phyloP scores from a whole-genome alignment of 2,113 vertebrate genomes.

The Vulpes vulpes region DNA sequence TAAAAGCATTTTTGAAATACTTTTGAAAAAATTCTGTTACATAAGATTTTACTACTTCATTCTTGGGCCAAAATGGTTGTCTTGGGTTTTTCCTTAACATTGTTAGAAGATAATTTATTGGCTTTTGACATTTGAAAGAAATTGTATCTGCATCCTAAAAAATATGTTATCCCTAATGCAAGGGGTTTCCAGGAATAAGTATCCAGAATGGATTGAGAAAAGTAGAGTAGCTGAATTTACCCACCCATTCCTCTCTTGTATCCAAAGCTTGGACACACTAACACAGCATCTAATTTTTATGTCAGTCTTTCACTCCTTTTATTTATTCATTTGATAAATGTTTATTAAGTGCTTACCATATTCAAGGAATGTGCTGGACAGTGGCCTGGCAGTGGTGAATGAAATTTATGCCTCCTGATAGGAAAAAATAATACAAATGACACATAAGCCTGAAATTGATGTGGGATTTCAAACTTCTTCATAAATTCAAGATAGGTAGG shows the following conservation, averaged over 20 bases:
- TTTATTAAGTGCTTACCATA: background rate
- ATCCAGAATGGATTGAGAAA: background rate
- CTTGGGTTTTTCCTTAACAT: background rate
- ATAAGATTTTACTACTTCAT: conserved; percentile 18
- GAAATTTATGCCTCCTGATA: background rate
- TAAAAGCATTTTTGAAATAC: background rate
- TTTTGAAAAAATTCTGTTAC: conserved; percentile 9
- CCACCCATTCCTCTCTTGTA: background rate
- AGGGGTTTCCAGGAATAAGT: background rate
- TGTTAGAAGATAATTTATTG: conserved; percentile 21
- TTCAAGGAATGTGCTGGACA: background rate
- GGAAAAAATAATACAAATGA: background rate
- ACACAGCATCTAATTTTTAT: background rate
- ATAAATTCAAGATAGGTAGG: background rate
- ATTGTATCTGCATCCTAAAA: background rate
- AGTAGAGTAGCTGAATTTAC: background rate
- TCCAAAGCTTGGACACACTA: background rate
- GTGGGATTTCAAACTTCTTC: background rate
- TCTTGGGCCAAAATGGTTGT: background rate
- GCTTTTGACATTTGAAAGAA: conserved; percentile 6
- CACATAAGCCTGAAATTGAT: background rate
- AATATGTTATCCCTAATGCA: background rate
- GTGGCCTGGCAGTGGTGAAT: background rate
- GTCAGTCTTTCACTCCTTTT: background rate
- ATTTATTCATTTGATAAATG: background rate